These are phyloP conservation scores for Sus scrofa DNA, from an alignment of 2,113 vertebrate genomes.

Conservation along the genomic window T2T-Sscrofa CM000822.6:27180501-27181000, in stretches of 20 bases:
- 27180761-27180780: background rate
- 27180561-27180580: conserved; percentile 85
- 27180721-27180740: conserved; percentile 78
- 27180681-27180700: conserved; percentile 87
- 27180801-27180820: conserved; percentile 73
- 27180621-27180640: conserved; percentile 86
- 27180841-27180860: conserved; percentile 64
- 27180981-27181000: background rate
- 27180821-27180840: conserved; percentile 43
- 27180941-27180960: background rate
- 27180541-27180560: conserved; percentile 78
- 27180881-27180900: background rate
- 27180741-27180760: conserved; percentile 78
- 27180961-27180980: background rate
- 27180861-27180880: conserved; percentile 67
- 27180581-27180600: conserved; percentile 77
- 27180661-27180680: conserved; percentile 87
- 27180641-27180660: conserved; percentile 87
- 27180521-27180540: conserved; percentile 75
- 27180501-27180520: conserved; percentile 29
- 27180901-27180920: background rate
- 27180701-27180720: conserved; percentile 87
- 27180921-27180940: background rate
- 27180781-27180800: conserved; percentile 65
- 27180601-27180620: conserved; percentile 87